Base-by-base conservation (phyloP, 2,888 invertebrate genomes). In the Drosophila macrospina region DNA sequence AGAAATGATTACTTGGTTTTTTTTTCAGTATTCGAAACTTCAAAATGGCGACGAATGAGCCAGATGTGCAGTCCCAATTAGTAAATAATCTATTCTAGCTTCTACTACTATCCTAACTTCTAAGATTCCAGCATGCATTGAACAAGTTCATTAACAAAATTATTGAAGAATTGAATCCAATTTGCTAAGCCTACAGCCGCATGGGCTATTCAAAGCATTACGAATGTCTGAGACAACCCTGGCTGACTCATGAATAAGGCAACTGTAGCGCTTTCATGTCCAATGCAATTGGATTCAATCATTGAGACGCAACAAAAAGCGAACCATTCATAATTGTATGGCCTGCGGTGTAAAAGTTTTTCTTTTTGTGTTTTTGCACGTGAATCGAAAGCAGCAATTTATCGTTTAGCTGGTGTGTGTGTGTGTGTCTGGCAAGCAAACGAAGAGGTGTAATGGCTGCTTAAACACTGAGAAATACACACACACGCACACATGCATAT, bases 361-460 rank as follows among this genome's bases (percentile, higher is more conserved):
- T 54, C 24, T 20, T 47, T 7, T 15, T 30, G n/a, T n/a, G n/a
- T 36, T 8, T 28, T 28, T 28, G 4, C 7, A 1, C 41, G 45
- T 59, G 59, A 63, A 78, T 82, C 83, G 83, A 82, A 78, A 80
- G 67, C 67, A 66, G 68, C 64, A 72, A 78, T 80, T 79, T 80
- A 82, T 82, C 77, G 85, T 66, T 79, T 69, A 81, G 57, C n/a
- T 41, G 6, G 50, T 36, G 15, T n/a, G 26, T 11, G 48, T 34
- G 37, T 51, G 37, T 52, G 34, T 48, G 34, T 34, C 65, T 61
- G 64, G 39, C 32, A 50, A 42, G 47, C 20, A 48, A 39, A 24
- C 57, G n/a, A 42, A 36, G 42, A 69, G 63, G 47, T 72, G 57
- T 72, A 60, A 57, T 57, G 70, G 70, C 65, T 61, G n/a, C 74